Evolutionary conservation across 2,113 vertebrate species (phyloP).

Genomic region (Amphiprion ocellaris): DNA sequence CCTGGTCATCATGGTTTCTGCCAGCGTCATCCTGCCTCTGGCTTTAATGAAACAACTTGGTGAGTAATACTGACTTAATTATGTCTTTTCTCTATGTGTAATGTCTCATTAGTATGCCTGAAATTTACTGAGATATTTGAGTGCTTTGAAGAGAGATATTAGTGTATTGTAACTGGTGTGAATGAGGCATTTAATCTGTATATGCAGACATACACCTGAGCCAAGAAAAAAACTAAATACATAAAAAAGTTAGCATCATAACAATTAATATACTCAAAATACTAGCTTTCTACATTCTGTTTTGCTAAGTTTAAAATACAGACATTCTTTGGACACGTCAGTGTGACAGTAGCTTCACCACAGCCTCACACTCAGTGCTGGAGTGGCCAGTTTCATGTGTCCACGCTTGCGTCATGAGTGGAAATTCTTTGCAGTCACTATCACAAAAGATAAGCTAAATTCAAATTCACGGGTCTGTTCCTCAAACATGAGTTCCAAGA

Average conservation of each 20-base stretch:
- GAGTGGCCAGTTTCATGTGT: no score
- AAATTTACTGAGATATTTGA: not conserved
- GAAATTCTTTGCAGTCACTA: not conserved
- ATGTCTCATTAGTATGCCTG: not conserved
- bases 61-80: slow-evolving; percentile 79
- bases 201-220: not conserved
- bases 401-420: no score
- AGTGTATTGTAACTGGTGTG: not conserved
- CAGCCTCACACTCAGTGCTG: no score
- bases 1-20: slow-evolving; percentile 93
- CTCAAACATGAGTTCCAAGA: not conserved
- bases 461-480: not conserved
- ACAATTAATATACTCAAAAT: not conserved
- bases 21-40: slow-evolving; percentile 91
- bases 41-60: slow-evolving; percentile 98
- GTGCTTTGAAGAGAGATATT: not conserved
- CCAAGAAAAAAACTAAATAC: not conserved
- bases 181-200: not conserved
- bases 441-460: slow-evolving; percentile 2
- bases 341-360: no score
- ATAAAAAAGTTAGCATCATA: not conserved
- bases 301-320: not conserved
- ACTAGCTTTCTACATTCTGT: not conserved
- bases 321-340: no score
- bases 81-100: not conserved